phyloP scores from a whole-genome alignment of 2,797 vertebrate species.

The Acrossocheilus wenchowensis region DNA sequence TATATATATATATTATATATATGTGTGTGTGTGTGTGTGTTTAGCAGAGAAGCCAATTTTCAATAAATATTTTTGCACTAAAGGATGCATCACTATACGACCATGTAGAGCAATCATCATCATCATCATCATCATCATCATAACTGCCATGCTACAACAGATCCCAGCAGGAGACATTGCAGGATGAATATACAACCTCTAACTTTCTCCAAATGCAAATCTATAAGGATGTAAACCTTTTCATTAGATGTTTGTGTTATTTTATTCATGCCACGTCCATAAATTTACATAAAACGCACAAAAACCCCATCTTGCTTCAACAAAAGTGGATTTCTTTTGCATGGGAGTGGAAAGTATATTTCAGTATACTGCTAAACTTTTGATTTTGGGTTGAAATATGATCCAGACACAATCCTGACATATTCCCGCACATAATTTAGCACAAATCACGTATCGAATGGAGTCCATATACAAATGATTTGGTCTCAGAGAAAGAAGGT shows the following conservation, averaged over 20 bases:
- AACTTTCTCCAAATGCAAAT: slow-evolving; percentile 7
- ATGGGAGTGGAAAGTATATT: not conserved
- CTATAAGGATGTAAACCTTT: not conserved
- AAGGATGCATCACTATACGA: not conserved
- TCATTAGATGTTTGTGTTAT: slow-evolving; percentile 15
- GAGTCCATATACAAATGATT: not conserved
- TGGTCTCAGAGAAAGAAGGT: slow-evolving; percentile 30
- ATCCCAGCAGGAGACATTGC: not conserved
- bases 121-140: slow-evolving; percentile 19
- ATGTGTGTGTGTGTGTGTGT: too few relatives aligned
- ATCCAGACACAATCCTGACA: not conserved
- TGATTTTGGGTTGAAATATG: not conserved
- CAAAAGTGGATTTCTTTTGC: not conserved
- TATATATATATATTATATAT: too few relatives aligned
- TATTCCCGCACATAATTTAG: not conserved
- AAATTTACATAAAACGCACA: not conserved
- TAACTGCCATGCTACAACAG: not conserved
- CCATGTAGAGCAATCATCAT: not conserved
- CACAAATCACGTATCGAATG: slow-evolving; percentile 21
- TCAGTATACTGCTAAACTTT: not conserved
- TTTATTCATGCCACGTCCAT: not conserved
- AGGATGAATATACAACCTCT: not conserved
- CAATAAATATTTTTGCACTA: not conserved
- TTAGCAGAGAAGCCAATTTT: not conserved
- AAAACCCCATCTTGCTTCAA: not conserved